Evolutionary conservation across 2,797 vertebrate species (phyloP).

Genomic region (Morus bassanus): DNA sequence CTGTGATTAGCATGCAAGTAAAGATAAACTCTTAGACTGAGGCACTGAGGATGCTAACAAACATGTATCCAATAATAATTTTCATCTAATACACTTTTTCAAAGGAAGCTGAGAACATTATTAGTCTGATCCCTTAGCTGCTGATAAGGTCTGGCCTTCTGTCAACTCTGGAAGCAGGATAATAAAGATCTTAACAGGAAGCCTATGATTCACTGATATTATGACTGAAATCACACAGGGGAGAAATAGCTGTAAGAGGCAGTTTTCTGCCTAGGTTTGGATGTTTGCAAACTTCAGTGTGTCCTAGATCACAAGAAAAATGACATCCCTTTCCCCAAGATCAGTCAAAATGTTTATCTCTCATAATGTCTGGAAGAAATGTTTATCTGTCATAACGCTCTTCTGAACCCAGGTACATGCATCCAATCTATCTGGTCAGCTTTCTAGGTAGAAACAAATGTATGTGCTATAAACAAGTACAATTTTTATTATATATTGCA

Average conservation of each 20-base stretch:
- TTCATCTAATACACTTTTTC: not conserved
- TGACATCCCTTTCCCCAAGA: not conserved
- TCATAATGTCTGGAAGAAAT: not conserved
- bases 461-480: not conserved
- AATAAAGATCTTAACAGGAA: not conserved
- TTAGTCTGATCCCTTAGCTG: not conserved
- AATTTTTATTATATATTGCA: not conserved
- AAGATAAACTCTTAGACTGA: not conserved
- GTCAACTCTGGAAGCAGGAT: not conserved
- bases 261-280: not conserved
- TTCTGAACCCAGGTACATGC: not conserved
- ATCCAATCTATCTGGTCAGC: not conserved
- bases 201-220: not conserved
- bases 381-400: fast-evolving
- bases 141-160: not conserved
- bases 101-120: not conserved
- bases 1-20: not conserved
- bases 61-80: not conserved
- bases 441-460: not conserved
- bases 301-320: not conserved
- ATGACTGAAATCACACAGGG: not conserved
- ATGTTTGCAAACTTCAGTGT: not conserved
- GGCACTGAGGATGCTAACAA: not conserved
- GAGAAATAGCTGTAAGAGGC: not conserved
- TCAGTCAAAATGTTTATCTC: not conserved